phyloP scores from a whole-genome alignment of 2,888 invertebrate genomes.

The Lasioglossum pauxillum region DNA sequence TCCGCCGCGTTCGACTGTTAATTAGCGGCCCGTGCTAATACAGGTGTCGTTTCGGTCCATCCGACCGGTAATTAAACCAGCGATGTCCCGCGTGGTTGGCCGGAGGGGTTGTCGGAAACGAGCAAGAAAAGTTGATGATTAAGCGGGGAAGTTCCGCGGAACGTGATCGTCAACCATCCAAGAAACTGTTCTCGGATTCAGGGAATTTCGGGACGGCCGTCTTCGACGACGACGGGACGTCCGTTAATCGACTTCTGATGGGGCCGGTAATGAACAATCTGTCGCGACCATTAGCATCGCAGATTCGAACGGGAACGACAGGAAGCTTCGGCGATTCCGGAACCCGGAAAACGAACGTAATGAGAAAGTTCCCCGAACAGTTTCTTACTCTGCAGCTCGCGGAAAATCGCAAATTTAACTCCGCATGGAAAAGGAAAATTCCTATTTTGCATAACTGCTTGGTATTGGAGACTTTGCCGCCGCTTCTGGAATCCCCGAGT shows the following conservation, averaged over 20 bases:
- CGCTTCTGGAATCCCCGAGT: neutral
- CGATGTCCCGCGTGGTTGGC: neutral
- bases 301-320: slow-evolving; percentile 26
- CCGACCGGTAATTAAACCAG: slow-evolving; percentile 8
- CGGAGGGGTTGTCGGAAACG: neutral
- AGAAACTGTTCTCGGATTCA: slow-evolving; percentile 15
- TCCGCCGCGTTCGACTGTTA: neutral
- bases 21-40: neutral
- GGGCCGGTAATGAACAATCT: slow-evolving; percentile 40
- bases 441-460: neutral
- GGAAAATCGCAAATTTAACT: neutral
- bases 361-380: neutral
- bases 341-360: slow-evolving; percentile 3
- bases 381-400: neutral
- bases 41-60: neutral
- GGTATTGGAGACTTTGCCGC: neutral
- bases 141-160: neutral
- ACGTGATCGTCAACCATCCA: neutral
- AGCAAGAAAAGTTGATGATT: slow-evolving; percentile 13
- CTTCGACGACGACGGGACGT: slow-evolving; percentile 17
- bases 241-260: slow-evolving; percentile 41
- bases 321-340: slow-evolving; percentile 23
- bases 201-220: neutral
- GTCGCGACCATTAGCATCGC: slow-evolving; percentile 39
- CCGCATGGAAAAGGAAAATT: neutral